Percentiles rank a stretch among this genome's conserved stretches.
These are phyloP conservation scores for Scomber colias DNA, from an alignment of 2,113 vertebrate genomes.

Conservation along the genomic window DNA sequence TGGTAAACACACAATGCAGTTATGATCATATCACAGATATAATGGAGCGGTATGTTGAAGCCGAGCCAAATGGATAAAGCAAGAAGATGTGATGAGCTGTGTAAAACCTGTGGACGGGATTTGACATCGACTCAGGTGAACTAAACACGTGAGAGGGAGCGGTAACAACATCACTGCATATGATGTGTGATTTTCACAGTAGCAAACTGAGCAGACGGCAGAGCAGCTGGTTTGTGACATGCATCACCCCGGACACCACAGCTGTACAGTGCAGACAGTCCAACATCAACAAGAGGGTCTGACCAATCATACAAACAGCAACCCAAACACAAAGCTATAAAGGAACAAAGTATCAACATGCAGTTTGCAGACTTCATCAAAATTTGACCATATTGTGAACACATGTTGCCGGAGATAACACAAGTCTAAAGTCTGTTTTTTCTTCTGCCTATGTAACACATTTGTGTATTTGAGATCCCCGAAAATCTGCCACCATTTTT, in stretches of 20 bases:
- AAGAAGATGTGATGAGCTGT: background rate
- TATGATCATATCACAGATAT: background rate
- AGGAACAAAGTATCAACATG: background rate
- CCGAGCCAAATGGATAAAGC: background rate
- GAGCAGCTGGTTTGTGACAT: constrained; percentile 11
- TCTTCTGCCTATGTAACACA: constrained; percentile 19
- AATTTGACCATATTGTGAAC: background rate
- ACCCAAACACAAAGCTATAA: background rate
- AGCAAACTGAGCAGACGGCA: constrained; percentile 1
- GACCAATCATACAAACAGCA: background rate
- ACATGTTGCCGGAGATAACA: background rate
- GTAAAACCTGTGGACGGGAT: background rate
- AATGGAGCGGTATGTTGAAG: background rate
- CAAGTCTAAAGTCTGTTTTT: background rate
- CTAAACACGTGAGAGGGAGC: background rate
- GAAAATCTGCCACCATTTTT: too few species aligned
- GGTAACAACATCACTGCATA: background rate
- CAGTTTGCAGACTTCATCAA: background rate
- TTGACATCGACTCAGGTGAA: background rate
- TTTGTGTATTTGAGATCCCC: background rate
- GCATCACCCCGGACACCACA: constrained; percentile 5
- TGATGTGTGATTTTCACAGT: background rate
- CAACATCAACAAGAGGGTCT: background rate
- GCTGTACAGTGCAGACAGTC: background rate
- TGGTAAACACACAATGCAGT: background rate